These are phyloP conservation scores for Pangasianodon hypophthalmus DNA, from an alignment of 2,113 vertebrate genomes.

Conservation along the genomic window DNA sequence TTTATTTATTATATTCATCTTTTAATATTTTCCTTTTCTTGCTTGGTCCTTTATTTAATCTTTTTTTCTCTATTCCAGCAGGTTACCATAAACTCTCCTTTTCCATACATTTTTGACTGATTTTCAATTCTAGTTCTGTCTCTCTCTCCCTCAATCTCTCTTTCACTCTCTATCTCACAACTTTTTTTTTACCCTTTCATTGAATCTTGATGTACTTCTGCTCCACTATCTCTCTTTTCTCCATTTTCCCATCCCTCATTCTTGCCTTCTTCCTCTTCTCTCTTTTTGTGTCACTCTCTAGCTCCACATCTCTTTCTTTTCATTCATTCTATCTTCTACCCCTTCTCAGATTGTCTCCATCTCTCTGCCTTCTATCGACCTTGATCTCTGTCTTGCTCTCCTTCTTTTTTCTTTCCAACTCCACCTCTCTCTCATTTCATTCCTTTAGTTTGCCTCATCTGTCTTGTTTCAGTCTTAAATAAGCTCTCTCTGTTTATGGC, in stretches of 20 bases:
- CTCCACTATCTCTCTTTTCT: not conserved
- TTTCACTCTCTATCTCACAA: constrained; percentile 46
- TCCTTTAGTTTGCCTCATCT: not conserved
- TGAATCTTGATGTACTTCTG: not conserved
- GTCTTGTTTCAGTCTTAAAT: not conserved
- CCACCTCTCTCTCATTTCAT: constrained; percentile 2
- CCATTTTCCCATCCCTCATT: not conserved
- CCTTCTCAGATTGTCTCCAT: not conserved
- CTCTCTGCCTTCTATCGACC: not conserved
- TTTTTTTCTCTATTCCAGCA: not conserved
- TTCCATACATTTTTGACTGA: not conserved
- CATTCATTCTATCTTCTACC: not conserved
- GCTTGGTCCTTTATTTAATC: not conserved
- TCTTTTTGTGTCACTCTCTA: not conserved
- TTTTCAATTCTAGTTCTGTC: not conserved
- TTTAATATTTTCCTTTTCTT: not conserved
- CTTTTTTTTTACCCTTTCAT: not conserved
- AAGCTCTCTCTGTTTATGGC: not conserved
- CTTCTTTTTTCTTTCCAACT: not conserved
- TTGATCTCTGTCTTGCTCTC: not conserved
- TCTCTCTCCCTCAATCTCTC: constrained; percentile 41
- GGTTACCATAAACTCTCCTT: not conserved
- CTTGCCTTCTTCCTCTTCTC: not conserved
- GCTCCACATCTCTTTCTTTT: not conserved
- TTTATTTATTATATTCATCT: not conserved